A percentile compares a stretch with the other conserved stretches of the same genome.
phyloP scores from a whole-genome alignment of 2,797 vertebrate genomes.

The Podarcis siculus region DNA sequence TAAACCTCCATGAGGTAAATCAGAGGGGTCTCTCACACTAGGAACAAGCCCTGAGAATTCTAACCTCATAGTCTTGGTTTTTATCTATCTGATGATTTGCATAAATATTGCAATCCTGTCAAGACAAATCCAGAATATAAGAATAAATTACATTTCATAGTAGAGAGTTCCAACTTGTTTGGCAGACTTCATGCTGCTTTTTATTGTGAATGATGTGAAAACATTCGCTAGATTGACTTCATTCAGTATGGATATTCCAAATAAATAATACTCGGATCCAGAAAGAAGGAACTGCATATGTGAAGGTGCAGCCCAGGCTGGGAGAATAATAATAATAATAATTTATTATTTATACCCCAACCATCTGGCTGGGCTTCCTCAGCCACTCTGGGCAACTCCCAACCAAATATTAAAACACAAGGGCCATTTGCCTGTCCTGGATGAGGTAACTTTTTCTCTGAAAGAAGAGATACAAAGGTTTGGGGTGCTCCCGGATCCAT shows the following conservation, averaged over 20 bases:
- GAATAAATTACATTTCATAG: not conserved
- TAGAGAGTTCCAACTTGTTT: rapidly evolving
- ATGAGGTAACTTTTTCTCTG: no score
- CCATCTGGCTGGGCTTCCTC: no score
- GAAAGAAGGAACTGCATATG: not conserved
- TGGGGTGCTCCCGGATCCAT: no score
- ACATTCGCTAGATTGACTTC: not conserved
- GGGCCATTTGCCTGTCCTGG: no score
- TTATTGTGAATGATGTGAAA: not conserved
- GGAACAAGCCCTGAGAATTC: not conserved
- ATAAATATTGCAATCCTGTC: not conserved
- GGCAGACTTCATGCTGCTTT: not conserved
- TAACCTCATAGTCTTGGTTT: not conserved
- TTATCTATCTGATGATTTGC: not conserved
- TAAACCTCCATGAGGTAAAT: not conserved
- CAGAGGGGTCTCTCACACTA: not conserved
- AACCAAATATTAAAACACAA: no score
- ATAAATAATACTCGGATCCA: not conserved
- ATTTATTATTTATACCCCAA: no score
- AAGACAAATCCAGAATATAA: not conserved
- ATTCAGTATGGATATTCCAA: not conserved
- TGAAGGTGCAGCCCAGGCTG: not conserved
- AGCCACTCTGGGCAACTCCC: no score
- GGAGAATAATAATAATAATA: no score
- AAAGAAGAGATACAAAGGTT: no score